These are phyloP conservation scores for Drosophila serrata DNA, from an alignment of 1,140 invertebrate species.

Conservation along the genomic window DNA sequence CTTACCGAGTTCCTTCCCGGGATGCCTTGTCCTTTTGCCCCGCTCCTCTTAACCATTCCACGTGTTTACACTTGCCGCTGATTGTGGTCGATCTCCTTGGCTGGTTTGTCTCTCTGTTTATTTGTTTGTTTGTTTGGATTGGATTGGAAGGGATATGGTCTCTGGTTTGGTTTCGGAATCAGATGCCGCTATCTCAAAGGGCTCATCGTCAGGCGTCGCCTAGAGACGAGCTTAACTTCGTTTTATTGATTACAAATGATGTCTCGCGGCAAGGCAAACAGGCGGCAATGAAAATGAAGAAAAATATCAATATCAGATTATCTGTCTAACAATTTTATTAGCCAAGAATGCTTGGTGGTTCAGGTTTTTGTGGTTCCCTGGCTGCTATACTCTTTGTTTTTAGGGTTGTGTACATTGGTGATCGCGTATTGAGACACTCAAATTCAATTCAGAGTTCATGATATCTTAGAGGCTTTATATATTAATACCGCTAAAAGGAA, in stretches of 20 bases:
- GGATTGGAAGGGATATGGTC: slow-evolving; percentile 14
- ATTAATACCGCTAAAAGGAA: background rate
- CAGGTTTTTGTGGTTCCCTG: background rate
- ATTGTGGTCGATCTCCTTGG: slow-evolving; percentile 62
- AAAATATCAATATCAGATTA: slow-evolving; percentile 61
- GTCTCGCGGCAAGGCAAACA: slow-evolving; percentile 43
- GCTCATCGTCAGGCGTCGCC: slow-evolving; percentile 51
- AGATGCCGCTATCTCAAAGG: slow-evolving; percentile 71
- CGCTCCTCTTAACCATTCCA: slow-evolving; percentile 53
- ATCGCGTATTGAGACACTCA: background rate
- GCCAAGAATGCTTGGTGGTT: slow-evolving; percentile 18
- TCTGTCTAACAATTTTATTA: slow-evolving; percentile 81
- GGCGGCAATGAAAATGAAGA: slow-evolving; percentile 11
- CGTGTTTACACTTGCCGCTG: slow-evolving; percentile 79
- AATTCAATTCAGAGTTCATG: background rate
- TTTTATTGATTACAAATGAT: slow-evolving; percentile 83
- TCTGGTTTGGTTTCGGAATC: slow-evolving; percentile 7
- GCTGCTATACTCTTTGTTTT: slow-evolving; percentile 1
- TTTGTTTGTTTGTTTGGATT: slow-evolving; percentile 5
- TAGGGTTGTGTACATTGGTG: no score
- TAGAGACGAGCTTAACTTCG: slow-evolving; percentile 59
- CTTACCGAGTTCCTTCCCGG: slow-evolving; percentile 32
- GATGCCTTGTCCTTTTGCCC: slow-evolving; percentile 22
- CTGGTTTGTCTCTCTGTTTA: slow-evolving; percentile 13
- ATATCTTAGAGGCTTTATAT: background rate